Base-by-base conservation (phyloP, 2,797 vertebrate genomes). In the Acipenser oxyrinchus region DNA sequence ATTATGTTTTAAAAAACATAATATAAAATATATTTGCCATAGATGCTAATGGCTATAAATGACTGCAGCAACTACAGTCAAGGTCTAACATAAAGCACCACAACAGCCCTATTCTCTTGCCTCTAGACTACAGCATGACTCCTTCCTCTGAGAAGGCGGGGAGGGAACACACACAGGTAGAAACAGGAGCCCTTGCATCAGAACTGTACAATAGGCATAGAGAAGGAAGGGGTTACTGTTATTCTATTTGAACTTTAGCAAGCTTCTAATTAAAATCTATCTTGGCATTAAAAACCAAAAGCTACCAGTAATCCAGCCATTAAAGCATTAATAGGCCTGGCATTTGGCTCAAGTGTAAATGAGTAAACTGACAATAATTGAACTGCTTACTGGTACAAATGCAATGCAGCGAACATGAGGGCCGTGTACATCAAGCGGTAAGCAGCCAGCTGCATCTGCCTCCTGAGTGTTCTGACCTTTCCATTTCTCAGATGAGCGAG, bases 391-490 rank as follows among this genome's bases (percentile, higher is more conserved):
- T 51, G 66, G 51, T 50, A 66, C 48, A 69, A 66, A 60, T 15
- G 68, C 49, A 68, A 76, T 71, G 15, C 68, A 69, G 61, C 66
- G 69, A 52, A 61, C 67, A 65, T 69, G 51, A 65, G 75, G 71
- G 74, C 70, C 68, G 58, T 68, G 49, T 68, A 80, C 71, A 49
- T 51, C 65, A 71, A 75, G 72, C 72, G 74, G 72, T 78, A 77
- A 80, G 81, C 82, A 76, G 74, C 79, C 50, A 70, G 69, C 76
- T 78, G 74, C 71, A 77, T 77, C 79, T 81, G 75, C 70, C 76
- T 53, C 76, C 78, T 79, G 82, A 86, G 79, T 78, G 85, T 74
- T 77, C 72, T 92, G 89, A 93, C 92, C 92, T 94, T 95, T 94
- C 80, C 74, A 79, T 81, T 89, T 89, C 84, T 83, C 89, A 89